Conservation (phyloP, 2,113 vertebrate species). For the Gadus chalcogrammus region DNA sequence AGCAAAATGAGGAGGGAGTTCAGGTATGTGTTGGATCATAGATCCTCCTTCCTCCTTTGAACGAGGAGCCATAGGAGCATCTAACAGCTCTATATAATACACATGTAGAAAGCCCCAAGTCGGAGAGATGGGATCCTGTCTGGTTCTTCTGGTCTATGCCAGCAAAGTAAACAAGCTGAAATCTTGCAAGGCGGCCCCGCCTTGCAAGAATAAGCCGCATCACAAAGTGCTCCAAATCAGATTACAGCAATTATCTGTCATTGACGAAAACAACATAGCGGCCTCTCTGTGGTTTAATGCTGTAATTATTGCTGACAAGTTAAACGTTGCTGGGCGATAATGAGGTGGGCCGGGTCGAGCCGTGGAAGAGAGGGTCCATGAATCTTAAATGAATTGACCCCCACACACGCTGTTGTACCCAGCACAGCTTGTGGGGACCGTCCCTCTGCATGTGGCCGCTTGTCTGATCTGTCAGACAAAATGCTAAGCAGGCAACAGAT, state of each 20-base stretch:
- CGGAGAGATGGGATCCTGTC: slow-evolving; percentile 25
- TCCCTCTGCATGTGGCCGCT: slow-evolving; percentile 23
- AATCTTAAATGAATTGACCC: no score
- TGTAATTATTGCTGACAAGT: slow-evolving; percentile 30
- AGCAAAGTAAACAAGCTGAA: not conserved
- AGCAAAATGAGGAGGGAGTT: slow-evolving; percentile 24
- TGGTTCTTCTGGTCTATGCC: slow-evolving; percentile 10
- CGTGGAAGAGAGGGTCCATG: no score
- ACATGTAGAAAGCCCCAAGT: slow-evolving; percentile 24
- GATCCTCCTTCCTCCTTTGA: slow-evolving; percentile 32
- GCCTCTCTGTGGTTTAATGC: slow-evolving; percentile 6
- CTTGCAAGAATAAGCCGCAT: not conserved
- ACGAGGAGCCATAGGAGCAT: slow-evolving; percentile 20
- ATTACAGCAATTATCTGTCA: slow-evolving; percentile 20
- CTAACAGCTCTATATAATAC: slow-evolving; percentile 17
- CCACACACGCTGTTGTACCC: slow-evolving; percentile 3
- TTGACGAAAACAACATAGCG: slow-evolving; percentile 9
- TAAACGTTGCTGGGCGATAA: not conserved
- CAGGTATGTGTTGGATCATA: slow-evolving; percentile 40
- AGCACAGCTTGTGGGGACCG: slow-evolving; percentile 27
- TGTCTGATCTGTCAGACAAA: slow-evolving; percentile 41
- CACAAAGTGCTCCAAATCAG: not conserved
- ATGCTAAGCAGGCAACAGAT: slow-evolving; percentile 35
- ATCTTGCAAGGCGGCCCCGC: no score
- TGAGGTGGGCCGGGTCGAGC: no score